A percentile compares a stretch with the other conserved stretches of the same genome.
These are phyloP conservation scores for Tragulus kanchil DNA, from an alignment of 2,113 vertebrate species.

Conservation along the genomic window DNA sequence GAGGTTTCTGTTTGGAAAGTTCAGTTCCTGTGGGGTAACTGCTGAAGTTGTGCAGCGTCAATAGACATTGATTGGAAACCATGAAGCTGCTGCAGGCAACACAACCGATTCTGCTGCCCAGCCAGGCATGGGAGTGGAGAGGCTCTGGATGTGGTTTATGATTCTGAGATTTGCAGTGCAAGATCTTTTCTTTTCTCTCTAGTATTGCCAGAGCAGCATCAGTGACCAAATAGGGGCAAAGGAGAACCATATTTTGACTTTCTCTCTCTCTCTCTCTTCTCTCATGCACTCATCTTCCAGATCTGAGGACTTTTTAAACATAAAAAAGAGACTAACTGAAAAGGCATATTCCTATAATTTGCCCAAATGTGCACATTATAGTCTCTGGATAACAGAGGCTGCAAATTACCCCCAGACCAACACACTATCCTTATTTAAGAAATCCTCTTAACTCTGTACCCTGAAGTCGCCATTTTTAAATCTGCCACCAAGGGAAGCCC, in stretches of 20 bases:
- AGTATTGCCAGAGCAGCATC: constrained; percentile 21
- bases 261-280: background rate
- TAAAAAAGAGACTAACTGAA: constrained; percentile 50
- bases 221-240: constrained; percentile 71
- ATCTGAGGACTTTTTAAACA: constrained; percentile 61
- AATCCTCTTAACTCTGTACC: constrained; percentile 64
- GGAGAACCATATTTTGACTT: background rate
- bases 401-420: constrained; percentile 67
- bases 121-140: background rate
- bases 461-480: constrained; percentile 76
- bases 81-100: background rate
- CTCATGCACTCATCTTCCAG: background rate
- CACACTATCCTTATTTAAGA: constrained; percentile 64
- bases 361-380: constrained; percentile 64
- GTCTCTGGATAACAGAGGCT: constrained; percentile 37
- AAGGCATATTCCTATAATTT: constrained; percentile 56
- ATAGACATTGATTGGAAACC: background rate
- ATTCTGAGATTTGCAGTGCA: constrained; percentile 56
- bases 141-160: constrained; percentile 24
- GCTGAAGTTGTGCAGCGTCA: background rate
- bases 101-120: background rate
- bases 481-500: too few species aligned
- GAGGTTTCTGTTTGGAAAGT: background rate
- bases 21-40: background rate
- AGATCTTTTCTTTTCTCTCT: constrained; percentile 64